Evolutionary conservation across 2,888 invertebrate genomes (phyloP), one percentile per base, ranked within the genome.

Genomic region (Drosophila cracens): DNA sequence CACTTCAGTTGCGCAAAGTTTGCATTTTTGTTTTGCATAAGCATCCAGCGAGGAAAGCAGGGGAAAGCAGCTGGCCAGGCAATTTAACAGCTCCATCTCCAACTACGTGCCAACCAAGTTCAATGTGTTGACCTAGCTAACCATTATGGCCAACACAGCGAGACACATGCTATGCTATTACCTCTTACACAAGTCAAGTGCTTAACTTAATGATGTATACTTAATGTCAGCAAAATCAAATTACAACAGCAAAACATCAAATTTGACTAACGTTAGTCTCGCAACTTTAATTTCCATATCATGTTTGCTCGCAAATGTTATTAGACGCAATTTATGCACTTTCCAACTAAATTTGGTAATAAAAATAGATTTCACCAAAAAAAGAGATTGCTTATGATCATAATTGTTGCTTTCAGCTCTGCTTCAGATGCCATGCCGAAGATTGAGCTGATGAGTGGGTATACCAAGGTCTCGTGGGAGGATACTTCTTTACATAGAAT

Each of bases 51-150:
- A 29, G 38, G 21, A 21, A 21, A 21, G 21, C 21, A 21, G 27
- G n/a, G 5, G 16, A 64, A 64, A 61, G 31, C 48, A 46, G 70
- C 61, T 62, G 53, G 43, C 48, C 40, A 57, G 66, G 73, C 62
- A 36, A 36, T 25, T 38, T 31, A 2, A n/a, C 13, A 16, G 25
- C 27, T 8, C 46, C 7, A 25, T 25, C 27, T 4, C 46, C 13
- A 16, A 11, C 25, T 58, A 57, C 60, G 48, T 61, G 51, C 10
- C 11, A 56, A 64, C 54, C 79, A 79, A 80, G 79, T 80, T 80
- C 81, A 76, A 53, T 80, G 77, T 48, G 67, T 67, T 58, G 79
- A 77, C 78, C 74, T 74, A 81, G 64, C 61, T 60, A 54, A 74
- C 59, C 65, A 54, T 60, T 29, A 46, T 53, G 59, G 49, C 31